Evolutionary conservation across 1,140 invertebrate genomes (phyloP).

Genomic region (Heliconius hewitsoni): DNA sequence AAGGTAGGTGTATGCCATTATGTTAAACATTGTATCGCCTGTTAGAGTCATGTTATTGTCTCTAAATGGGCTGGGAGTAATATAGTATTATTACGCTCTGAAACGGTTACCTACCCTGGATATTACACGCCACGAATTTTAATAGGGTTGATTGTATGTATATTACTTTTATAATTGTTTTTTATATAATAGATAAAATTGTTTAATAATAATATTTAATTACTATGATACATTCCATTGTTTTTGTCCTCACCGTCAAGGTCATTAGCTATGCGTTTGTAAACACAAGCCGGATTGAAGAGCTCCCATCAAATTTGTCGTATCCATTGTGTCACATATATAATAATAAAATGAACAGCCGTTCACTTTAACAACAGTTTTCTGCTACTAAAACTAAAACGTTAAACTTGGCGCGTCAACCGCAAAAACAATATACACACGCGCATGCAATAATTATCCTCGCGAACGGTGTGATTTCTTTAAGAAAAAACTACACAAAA

Average conservation of each 20-base stretch:
- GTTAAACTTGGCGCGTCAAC: slow-evolving; percentile 43
- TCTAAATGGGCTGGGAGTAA: slow-evolving; percentile 17
- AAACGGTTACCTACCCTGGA: not conserved
- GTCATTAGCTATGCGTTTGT: slow-evolving; percentile 56
- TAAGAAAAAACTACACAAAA: slow-evolving; percentile 49
- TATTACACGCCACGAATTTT: not conserved
- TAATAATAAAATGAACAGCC: slow-evolving; percentile 41
- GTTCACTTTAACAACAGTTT: slow-evolving; percentile 52
- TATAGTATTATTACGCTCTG: slow-evolving; percentile 15
- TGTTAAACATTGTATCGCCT: slow-evolving; percentile 16
- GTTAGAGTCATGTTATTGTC: slow-evolving; percentile 17
- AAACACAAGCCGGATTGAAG: slow-evolving; percentile 71
- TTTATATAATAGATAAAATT: not conserved
- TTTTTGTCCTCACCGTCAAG: slow-evolving; percentile 63
- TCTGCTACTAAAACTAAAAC: slow-evolving; percentile 52
- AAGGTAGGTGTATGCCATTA: slow-evolving; percentile 1
- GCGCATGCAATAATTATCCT: slow-evolving; percentile 54
- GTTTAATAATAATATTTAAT: slow-evolving; percentile 1
- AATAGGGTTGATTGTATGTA: slow-evolving; percentile 8
- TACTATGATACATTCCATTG: slow-evolving; percentile 17
- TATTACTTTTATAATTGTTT: too few relatives aligned
- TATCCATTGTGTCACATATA: slow-evolving; percentile 49
- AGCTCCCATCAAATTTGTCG: slow-evolving; percentile 62
- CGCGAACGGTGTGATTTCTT: slow-evolving; percentile 33
- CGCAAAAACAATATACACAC: slow-evolving; percentile 53